phyloP scores from a whole-genome alignment of 2,113 vertebrate species.

The Sturnira hondurensis region DNA sequence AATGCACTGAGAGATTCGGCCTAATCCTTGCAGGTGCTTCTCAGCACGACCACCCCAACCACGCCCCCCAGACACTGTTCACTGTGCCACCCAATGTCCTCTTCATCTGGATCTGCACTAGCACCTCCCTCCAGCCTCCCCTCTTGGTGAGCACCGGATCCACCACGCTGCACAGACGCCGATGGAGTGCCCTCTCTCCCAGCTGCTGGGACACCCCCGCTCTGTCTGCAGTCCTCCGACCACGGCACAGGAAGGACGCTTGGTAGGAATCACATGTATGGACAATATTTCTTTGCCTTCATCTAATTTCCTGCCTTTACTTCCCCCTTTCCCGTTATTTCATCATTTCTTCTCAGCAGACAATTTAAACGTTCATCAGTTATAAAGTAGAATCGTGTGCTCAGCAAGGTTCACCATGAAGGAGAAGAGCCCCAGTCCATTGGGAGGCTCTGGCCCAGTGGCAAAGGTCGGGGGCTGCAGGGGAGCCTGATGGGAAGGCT shows the following conservation, averaged over 20 bases:
- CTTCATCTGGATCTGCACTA: background rate
- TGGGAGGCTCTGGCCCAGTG: background rate
- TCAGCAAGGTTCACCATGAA: background rate
- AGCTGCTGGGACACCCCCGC: background rate
- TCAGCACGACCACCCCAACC: too few species aligned
- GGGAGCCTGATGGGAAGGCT: background rate
- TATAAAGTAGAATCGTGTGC: too few species aligned
- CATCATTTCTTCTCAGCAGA: background rate
- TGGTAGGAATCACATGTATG: fast-evolving
- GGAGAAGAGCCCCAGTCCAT: too few species aligned
- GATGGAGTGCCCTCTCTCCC: too few species aligned
- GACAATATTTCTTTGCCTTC: background rate
- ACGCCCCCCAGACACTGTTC: background rate
- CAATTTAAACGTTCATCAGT: background rate
- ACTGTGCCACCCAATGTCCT: background rate
- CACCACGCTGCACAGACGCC: too few species aligned
- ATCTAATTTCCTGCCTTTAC: background rate
- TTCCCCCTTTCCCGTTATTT: background rate
- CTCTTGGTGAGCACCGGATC: background rate
- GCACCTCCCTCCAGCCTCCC: too few species aligned
- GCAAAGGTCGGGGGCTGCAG: background rate
- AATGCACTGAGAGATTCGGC: background rate
- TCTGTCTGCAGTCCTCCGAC: background rate
- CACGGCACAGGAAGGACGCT: background rate
- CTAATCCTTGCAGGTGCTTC: background rate